Percentiles rank a stretch among this genome's conserved stretches.
Evolutionary conservation across 2,113 vertebrate genomes (phyloP).

Genomic region (Lamprologus speciosus): DNA sequence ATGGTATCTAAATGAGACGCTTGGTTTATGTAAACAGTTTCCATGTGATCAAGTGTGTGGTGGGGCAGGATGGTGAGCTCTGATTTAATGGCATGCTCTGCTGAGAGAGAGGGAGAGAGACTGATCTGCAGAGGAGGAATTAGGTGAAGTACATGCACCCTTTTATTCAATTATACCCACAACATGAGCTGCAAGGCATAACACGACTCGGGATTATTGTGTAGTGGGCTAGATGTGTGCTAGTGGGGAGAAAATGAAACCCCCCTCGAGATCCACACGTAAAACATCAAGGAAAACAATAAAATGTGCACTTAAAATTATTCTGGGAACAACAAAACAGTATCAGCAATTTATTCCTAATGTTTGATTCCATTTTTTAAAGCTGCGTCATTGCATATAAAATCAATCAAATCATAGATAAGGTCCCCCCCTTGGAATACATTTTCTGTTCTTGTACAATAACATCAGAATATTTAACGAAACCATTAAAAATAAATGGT

Average conservation of each 20-base stretch:
- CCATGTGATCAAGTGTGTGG: conserved; percentile 26
- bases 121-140: conserved; percentile 3
- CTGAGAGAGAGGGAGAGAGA: not conserved
- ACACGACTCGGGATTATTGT: not conserved
- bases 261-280: not conserved
- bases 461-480: not conserved
- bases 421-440: not conserved
- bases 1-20: conserved; percentile 3
- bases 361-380: not conserved
- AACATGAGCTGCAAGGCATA: not conserved
- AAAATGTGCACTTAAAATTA: not conserved
- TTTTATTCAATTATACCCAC: conserved; percentile 2
- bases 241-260: not conserved
- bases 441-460: not conserved
- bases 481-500: not conserved
- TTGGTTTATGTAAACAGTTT: conserved; percentile 21
- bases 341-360: not conserved
- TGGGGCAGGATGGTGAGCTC: not conserved
- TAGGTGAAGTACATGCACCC: conserved; percentile 1
- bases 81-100: conserved; percentile 3
- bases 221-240: not conserved
- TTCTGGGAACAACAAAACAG: not conserved
- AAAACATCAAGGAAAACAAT: not conserved
- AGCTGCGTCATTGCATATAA: not conserved
- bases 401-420: not conserved